phyloP scores from a whole-genome alignment of 2,888 invertebrate species.

The Apamea crenata region DNA sequence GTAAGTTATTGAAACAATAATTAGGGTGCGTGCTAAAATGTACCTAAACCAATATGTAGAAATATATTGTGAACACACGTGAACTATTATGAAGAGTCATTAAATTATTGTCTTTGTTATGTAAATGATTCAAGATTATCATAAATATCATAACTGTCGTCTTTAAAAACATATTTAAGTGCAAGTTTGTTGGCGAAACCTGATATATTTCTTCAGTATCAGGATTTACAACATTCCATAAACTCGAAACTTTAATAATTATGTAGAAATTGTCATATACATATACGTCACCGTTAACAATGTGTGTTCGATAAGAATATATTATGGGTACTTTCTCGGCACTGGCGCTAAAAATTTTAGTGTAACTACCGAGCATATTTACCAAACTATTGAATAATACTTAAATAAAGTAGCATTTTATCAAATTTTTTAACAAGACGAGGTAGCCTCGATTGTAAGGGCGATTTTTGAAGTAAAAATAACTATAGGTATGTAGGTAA shows the following conservation, averaged over 20 bases:
- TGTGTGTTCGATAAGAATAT: neutral
- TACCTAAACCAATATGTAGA: slow-evolving; percentile 53
- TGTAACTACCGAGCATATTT: neutral
- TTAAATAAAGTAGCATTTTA: neutral
- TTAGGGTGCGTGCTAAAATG: slow-evolving; percentile 56
- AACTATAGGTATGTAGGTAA: neutral
- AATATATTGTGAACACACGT: slow-evolving; percentile 12
- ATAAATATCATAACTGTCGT: neutral
- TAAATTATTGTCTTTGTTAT: slow-evolving; percentile 4
- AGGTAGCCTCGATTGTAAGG: neutral
- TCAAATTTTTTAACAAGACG: neutral
- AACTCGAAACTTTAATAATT: neutral
- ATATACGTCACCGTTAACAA: neutral
- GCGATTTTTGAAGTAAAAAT: neutral
- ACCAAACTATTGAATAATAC: slow-evolving; percentile 10
- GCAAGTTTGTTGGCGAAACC: neutral
- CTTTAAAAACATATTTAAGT: neutral
- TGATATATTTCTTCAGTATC: neutral
- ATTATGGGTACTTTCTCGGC: neutral
- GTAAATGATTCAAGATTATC: neutral
- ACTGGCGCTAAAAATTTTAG: neutral
- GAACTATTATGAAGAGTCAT: neutral
- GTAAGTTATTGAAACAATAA: slow-evolving; percentile 18
- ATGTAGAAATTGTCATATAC: neutral
- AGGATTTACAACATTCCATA: neutral